phyloP scores from a whole-genome alignment of 2,797 vertebrate genomes.

The Trachops cirrhosus region DNA sequence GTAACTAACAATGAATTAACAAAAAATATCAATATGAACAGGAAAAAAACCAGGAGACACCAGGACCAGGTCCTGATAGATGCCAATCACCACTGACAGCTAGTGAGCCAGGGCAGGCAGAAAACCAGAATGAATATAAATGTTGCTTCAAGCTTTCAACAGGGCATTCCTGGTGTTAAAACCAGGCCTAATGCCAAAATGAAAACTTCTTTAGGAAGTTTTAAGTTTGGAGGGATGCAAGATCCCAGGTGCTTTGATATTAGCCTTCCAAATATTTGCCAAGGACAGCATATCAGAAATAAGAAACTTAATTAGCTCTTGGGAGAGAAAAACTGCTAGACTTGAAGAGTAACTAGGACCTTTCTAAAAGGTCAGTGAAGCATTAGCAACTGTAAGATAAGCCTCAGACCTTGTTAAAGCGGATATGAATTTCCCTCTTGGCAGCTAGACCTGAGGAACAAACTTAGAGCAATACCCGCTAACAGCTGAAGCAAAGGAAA shows the following conservation, averaged over 20 bases:
- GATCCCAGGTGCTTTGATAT: slow-evolving; percentile 63
- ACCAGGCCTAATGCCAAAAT: slow-evolving; percentile 55
- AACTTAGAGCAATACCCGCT: slow-evolving; percentile 11
- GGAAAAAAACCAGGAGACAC: neutral
- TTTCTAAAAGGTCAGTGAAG: slow-evolving; percentile 73
- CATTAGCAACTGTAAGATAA: slow-evolving; percentile 74
- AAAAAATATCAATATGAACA: neutral
- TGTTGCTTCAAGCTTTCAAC: slow-evolving; percentile 15
- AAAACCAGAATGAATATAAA: slow-evolving; percentile 10
- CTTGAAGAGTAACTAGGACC: slow-evolving; percentile 54
- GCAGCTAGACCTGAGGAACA: slow-evolving; percentile 49
- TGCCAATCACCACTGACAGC: neutral
- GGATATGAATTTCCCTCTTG: slow-evolving; percentile 70
- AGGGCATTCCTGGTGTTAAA: slow-evolving; percentile 34
- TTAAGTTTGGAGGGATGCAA: slow-evolving; percentile 66
- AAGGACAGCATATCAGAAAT: slow-evolving; percentile 64
- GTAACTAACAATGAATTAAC: neutral
- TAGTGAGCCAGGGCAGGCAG: neutral
- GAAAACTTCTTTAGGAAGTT: slow-evolving; percentile 68
- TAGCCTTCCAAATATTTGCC: slow-evolving; percentile 55
- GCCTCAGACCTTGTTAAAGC: slow-evolving; percentile 73
- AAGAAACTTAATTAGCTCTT: slow-evolving; percentile 69
- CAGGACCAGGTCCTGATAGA: neutral
- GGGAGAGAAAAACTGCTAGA: slow-evolving; percentile 59
- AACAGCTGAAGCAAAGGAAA: neutral